Evolutionary conservation across 2,113 vertebrate species (phyloP).

Genomic region (Benitochromis conjunctus): DNA sequence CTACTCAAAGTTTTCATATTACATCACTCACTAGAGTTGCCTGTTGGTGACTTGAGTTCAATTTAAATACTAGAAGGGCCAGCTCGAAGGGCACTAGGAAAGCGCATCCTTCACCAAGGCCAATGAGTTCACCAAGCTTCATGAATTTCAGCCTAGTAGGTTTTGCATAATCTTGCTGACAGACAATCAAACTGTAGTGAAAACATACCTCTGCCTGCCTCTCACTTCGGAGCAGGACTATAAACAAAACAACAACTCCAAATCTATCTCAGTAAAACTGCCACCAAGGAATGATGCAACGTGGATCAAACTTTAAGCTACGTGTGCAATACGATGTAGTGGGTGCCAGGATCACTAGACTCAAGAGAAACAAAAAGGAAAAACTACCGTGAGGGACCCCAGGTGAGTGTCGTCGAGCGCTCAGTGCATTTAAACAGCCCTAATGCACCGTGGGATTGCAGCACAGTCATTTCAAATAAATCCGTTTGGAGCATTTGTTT

Average conservation of each 20-base stretch:
- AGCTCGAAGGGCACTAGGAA: neutral
- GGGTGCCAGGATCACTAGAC: neutral
- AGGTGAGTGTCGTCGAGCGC: conserved; percentile 10
- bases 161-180: neutral
- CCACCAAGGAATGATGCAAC: conserved; percentile 32
- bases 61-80: neutral
- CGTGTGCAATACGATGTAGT: neutral
- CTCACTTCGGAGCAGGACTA: neutral
- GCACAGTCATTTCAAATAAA: conserved; percentile 55
- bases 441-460: conserved; percentile 58
- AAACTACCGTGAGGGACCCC: conserved; percentile 10
- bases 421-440: conserved; percentile 36
- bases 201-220: neutral
- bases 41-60: conserved; percentile 35
- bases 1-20: neutral
- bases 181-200: neutral
- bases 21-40: conserved; percentile 17
- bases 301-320: conserved; percentile 5
- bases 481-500: conserved; percentile 59
- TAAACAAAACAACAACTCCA: neutral
- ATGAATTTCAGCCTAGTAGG: neutral
- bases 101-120: neutral
- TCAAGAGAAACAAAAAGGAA: conserved; percentile 9
- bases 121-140: neutral
- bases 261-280: neutral